A percentile compares a stretch with the other conserved stretches of the same genome.
phyloP scores from a whole-genome alignment of 2,113 vertebrate species.

The Pygoscelis adeliae region DNA sequence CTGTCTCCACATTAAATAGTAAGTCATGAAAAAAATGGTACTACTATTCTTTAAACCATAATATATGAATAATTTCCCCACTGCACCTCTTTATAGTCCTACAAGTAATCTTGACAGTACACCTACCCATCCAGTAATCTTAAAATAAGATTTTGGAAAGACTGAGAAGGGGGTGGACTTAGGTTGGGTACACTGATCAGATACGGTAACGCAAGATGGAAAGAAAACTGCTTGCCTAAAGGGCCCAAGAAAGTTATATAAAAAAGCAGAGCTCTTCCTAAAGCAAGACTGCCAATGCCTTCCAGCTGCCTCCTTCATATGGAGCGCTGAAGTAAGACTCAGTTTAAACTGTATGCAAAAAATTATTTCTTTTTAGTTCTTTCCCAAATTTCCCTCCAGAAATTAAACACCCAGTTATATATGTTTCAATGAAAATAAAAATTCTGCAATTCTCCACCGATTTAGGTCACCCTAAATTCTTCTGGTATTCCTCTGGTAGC shows the following conservation, averaged over 20 bases:
- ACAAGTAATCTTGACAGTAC: neutral
- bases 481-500: neutral
- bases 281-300: neutral
- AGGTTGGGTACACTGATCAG: neutral
- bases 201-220: neutral
- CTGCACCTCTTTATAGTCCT: neutral
- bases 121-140: neutral
- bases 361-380: neutral
- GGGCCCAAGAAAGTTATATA: neutral
- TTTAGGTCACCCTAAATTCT: neutral
- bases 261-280: neutral
- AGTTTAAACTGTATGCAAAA: neutral
- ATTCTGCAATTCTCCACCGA: neutral
- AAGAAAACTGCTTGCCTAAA: neutral
- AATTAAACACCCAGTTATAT: neutral
- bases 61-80: neutral
- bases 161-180: neutral
- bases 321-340: neutral
- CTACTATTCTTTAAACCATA: neutral
- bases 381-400: neutral
- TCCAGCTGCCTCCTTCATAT: neutral
- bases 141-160: neutral
- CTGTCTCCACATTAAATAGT: neutral
- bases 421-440: neutral
- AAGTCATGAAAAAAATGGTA: neutral